These are phyloP conservation scores for Acipenser transmontanus DNA, from an alignment of 2,797 vertebrate genomes.

Conservation along the genomic window DNA sequence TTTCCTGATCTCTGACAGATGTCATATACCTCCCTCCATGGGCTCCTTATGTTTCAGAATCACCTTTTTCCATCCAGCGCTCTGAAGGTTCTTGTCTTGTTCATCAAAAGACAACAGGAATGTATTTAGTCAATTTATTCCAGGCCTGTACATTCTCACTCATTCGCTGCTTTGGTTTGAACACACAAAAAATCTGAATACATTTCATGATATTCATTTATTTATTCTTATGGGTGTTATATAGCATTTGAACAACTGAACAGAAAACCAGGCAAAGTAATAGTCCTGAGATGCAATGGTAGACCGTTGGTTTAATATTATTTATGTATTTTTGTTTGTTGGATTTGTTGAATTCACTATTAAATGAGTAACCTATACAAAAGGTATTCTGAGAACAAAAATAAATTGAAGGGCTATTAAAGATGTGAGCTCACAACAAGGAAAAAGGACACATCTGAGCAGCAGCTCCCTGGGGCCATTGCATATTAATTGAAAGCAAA, in stretches of 20 bases:
- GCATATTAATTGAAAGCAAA: slow-evolving; percentile 22
- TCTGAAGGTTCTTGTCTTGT: slow-evolving; percentile 59
- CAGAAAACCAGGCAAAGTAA: no score
- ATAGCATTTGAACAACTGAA: no score
- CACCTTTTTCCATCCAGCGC: slow-evolving; percentile 68
- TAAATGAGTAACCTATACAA: no score
- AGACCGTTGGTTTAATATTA: no score
- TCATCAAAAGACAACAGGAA: slow-evolving; percentile 52
- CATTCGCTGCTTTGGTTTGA: background rate
- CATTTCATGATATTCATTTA: no score
- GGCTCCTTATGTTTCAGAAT: slow-evolving; percentile 64
- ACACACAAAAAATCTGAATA: no score
- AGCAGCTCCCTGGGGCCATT: slow-evolving; percentile 12
- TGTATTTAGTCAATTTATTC: slow-evolving; percentile 28
- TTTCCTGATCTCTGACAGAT: slow-evolving; percentile 61
- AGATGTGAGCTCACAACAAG: slow-evolving; percentile 7
- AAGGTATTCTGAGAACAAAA: no score
- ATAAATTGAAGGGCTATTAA: background rate
- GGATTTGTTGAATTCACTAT: no score
- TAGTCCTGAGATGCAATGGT: no score
- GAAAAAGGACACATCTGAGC: slow-evolving; percentile 1
- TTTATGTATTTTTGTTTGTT: no score
- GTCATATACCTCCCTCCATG: slow-evolving; percentile 66
- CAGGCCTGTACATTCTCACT: slow-evolving; percentile 1
- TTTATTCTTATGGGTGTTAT: no score